Evolutionary conservation across 2,888 invertebrate genomes (phyloP).

Genomic region (Plagodis pulveraria): DNA sequence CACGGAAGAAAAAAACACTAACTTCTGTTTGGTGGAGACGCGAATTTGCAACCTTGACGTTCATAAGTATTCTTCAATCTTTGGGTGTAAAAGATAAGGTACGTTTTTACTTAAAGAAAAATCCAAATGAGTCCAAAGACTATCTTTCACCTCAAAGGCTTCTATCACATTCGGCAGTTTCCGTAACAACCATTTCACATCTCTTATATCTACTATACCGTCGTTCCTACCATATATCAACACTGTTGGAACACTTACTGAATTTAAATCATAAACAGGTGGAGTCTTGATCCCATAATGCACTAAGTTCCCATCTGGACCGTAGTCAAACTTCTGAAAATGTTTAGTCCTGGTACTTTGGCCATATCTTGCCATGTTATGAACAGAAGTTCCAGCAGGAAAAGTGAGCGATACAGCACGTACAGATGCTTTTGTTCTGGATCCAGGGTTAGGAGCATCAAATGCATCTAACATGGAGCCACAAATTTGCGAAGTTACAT

Average conservation of each 20-base stretch:
- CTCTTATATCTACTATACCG: conserved; percentile 85
- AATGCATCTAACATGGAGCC: conserved; percentile 43
- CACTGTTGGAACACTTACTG: conserved; percentile 55
- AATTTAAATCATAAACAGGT: conserved; percentile 57
- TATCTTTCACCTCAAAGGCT: conserved; percentile 80
- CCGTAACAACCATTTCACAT: conserved; percentile 79
- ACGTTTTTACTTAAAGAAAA: conserved; percentile 31
- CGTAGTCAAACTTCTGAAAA: conserved; percentile 65
- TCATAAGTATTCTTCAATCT: conserved; percentile 68
- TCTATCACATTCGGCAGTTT: conserved; percentile 85
- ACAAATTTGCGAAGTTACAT: conserved; percentile 47
- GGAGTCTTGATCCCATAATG: conserved; percentile 55
- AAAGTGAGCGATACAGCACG: conserved; percentile 51
- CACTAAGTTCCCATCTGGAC: conserved; percentile 50
- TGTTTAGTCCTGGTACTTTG: conserved; percentile 48
- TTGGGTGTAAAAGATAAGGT: conserved; percentile 39
- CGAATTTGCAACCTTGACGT: neutral
- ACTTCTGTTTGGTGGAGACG: no score
- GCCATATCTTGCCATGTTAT: conserved; percentile 61
- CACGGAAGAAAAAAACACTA: no score
- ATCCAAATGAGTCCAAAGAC: conserved; percentile 53
- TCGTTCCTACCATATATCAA: conserved; percentile 67
- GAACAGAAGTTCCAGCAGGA: conserved; percentile 61
- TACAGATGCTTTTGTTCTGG: conserved; percentile 49
- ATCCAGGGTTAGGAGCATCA: conserved; percentile 51